Conservation (phyloP, 2,888 invertebrate species). For the Pinctada fucata region DNA sequence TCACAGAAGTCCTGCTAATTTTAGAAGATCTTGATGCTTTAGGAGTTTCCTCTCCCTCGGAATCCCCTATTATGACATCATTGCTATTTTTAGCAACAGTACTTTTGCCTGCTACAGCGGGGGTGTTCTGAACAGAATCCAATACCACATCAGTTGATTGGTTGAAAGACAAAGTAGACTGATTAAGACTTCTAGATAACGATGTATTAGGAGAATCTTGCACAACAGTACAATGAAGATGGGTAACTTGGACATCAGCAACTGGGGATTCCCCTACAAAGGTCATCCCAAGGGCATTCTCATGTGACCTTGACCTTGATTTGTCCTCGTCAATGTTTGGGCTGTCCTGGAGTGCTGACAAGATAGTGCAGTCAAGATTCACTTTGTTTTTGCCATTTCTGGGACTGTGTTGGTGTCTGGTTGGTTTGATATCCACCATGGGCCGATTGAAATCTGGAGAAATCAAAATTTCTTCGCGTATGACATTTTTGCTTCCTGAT, state of each 20-base stretch:
- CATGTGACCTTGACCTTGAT: background rate
- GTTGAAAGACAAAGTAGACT: background rate
- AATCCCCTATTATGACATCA: conserved; percentile 17
- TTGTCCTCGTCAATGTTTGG: conserved; percentile 10
- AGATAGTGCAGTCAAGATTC: conserved; percentile 39
- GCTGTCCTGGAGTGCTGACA: conserved; percentile 35
- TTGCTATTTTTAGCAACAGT: conserved; percentile 26
- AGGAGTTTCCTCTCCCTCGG: conserved; percentile 39
- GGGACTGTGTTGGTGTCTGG: background rate
- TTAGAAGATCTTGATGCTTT: conserved; percentile 10
- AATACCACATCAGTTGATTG: conserved; percentile 19
- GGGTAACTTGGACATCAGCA: background rate
- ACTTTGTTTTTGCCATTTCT: background rate
- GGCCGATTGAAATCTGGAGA: conserved; percentile 61
- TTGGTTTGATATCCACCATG: conserved; percentile 43
- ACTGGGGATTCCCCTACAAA: conserved; percentile 41
- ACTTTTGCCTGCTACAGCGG: conserved; percentile 24
- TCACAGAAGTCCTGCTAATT: background rate
- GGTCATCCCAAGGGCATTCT: conserved; percentile 16
- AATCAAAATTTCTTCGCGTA: conserved; percentile 55
- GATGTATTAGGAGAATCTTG: conserved; percentile 33
- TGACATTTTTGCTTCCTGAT: conserved; percentile 25
- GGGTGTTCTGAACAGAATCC: conserved; percentile 37
- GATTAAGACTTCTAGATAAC: background rate
- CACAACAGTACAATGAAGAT: conserved; percentile 19